phyloP scores from a whole-genome alignment of 1,140 invertebrate genomes.

The Acromyrmex heyeri region DNA sequence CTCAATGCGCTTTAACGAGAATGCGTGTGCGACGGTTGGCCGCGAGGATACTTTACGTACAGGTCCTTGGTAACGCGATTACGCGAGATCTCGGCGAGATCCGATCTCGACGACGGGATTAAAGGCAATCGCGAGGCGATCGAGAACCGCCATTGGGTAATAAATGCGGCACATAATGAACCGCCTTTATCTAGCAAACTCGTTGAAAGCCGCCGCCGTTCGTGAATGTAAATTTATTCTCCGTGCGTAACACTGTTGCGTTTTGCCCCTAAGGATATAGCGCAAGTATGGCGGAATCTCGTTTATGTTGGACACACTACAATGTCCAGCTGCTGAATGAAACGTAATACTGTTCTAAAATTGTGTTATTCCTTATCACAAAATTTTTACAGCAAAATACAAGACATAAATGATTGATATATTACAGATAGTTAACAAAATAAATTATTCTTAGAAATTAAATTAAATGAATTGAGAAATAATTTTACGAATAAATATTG shows the following conservation, averaged over 20 bases:
- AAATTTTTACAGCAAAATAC: background rate
- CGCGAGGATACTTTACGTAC: conserved; percentile 29
- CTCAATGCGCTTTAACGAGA: conserved; percentile 47
- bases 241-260: conserved; percentile 50
- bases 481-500: background rate
- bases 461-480: background rate
- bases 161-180: conserved; percentile 58
- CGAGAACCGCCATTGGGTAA: conserved; percentile 58
- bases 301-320: conserved; percentile 10
- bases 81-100: conserved; percentile 47
- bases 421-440: background rate
- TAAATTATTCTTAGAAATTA: background rate
- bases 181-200: conserved; percentile 48
- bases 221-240: conserved; percentile 60
- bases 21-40: conserved; percentile 16
- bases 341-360: conserved; percentile 11
- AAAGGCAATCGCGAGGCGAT: conserved; percentile 49
- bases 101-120: conserved; percentile 53
- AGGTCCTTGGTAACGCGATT: conserved; percentile 51
- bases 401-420: background rate
- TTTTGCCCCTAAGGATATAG: conserved; percentile 44
- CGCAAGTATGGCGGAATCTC: conserved; percentile 25
- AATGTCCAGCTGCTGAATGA: background rate
- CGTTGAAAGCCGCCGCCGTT: conserved; percentile 56
- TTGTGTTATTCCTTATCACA: background rate